phyloP scores from a whole-genome alignment of 2,113 vertebrate species.

The Sebastes schlegelii region DNA sequence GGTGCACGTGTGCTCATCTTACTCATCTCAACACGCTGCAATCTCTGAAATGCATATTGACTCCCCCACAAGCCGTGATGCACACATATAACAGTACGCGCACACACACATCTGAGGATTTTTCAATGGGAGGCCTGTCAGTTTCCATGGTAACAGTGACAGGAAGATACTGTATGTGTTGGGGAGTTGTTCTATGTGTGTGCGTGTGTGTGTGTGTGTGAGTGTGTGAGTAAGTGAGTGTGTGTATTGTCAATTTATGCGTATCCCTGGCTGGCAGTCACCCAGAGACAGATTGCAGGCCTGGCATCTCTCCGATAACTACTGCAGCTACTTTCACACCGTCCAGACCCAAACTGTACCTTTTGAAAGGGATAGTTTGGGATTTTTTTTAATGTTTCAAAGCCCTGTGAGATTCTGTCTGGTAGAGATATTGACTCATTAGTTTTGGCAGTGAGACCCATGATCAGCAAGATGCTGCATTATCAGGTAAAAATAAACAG shows the following conservation, averaged over 20 bases:
- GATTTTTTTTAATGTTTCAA: neutral
- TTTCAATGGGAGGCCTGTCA: slow-evolving; percentile 78
- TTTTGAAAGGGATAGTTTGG: slow-evolving; percentile 28
- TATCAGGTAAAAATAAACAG: slow-evolving; percentile 11
- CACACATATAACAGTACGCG: neutral
- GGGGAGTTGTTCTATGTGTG: slow-evolving; percentile 46
- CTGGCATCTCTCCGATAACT: slow-evolving; percentile 64
- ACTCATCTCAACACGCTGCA: slow-evolving; percentile 37
- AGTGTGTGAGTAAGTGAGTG: slow-evolving; percentile 21
- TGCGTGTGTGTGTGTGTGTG: slow-evolving; percentile 33
- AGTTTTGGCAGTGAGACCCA: neutral
- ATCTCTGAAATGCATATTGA: slow-evolving; percentile 57
- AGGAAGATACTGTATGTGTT: slow-evolving; percentile 63
- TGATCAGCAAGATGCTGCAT: neutral
- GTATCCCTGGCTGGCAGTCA: slow-evolving; percentile 66
- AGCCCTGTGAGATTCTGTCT: slow-evolving; percentile 13
- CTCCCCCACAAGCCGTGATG: slow-evolving; percentile 50
- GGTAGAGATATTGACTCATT: slow-evolving; percentile 9
- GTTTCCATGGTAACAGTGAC: slow-evolving; percentile 80
- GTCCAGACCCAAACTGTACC: slow-evolving; percentile 35
- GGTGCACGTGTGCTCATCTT: slow-evolving; percentile 19
- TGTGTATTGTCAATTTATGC: slow-evolving; percentile 61
- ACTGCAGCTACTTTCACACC: slow-evolving; percentile 63
- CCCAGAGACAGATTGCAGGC: slow-evolving; percentile 74
- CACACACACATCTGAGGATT: slow-evolving; percentile 53